phyloP scores from a whole-genome alignment of 2,888 invertebrate species.

The Tanytarsus gracilentus region DNA sequence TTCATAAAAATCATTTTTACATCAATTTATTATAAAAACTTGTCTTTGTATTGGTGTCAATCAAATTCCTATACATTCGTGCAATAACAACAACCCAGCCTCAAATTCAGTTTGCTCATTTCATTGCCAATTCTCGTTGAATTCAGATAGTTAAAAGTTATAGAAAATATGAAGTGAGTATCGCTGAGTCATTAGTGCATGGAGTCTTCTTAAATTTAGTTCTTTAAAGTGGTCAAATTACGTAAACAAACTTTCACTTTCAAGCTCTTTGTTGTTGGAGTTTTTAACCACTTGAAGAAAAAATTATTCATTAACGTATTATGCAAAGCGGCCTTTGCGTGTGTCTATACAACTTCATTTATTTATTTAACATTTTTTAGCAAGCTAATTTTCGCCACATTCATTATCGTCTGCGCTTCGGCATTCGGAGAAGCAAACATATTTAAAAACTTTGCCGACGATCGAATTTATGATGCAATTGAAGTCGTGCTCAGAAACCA shows the following conservation, averaged over 20 bases:
- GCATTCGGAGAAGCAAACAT: background rate
- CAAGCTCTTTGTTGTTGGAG: conserved; percentile 1
- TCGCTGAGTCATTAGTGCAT: background rate
- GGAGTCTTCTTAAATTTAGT: too few relatives aligned
- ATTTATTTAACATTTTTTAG: background rate
- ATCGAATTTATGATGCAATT: conserved; percentile 10
- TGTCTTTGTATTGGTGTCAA: too few relatives aligned
- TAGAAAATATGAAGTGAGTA: conserved; percentile 7
- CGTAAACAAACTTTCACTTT: conserved; percentile 3
- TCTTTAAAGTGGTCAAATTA: background rate
- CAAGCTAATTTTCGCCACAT: conserved; percentile 5
- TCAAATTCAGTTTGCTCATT: too few relatives aligned
- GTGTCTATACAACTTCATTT: background rate
- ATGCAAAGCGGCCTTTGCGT: background rate
- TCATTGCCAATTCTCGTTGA: too few relatives aligned
- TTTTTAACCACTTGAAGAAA: background rate
- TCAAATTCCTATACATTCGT: too few relatives aligned
- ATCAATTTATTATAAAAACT: too few relatives aligned
- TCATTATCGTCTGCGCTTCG: background rate
- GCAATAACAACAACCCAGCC: too few relatives aligned
- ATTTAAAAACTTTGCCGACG: background rate
- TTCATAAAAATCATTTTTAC: too few relatives aligned
- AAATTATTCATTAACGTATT: background rate
- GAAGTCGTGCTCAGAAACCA: conserved; percentile 7
- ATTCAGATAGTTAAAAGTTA: background rate